phyloP scores from a whole-genome alignment of 2,888 invertebrate genomes.

The Trichogramma evanescens region DNA sequence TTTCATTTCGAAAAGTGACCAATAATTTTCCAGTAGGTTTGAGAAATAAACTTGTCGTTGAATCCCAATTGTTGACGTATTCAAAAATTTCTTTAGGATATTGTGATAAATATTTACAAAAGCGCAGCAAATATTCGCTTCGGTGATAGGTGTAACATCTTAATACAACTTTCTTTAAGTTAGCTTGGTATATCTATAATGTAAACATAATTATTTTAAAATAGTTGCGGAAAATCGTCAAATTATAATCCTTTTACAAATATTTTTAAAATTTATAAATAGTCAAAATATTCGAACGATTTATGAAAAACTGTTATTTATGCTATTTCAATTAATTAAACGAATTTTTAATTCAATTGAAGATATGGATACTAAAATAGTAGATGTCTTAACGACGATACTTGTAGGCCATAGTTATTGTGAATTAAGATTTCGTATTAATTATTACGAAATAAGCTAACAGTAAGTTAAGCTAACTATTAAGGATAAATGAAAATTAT shows the following conservation, averaged over 20 bases:
- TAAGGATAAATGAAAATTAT: too few relatives aligned
- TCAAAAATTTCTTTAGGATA: conserved; percentile 59
- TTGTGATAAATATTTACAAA: conserved; percentile 63
- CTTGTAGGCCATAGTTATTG: too few relatives aligned
- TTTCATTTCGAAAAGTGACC: conserved; percentile 71
- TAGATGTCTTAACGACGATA: too few relatives aligned
- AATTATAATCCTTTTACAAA: neutral
- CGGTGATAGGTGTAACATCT: conserved; percentile 67
- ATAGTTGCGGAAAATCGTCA: neutral
- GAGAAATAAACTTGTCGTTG: conserved; percentile 66
- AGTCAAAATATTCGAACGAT: neutral
- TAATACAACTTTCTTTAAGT: conserved; percentile 60
- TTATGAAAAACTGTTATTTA: too few relatives aligned
- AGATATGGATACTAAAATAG: too few relatives aligned
- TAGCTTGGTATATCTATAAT: conserved; percentile 54
- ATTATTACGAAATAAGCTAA: too few relatives aligned
- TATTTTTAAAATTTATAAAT: neutral
- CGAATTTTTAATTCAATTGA: too few relatives aligned
- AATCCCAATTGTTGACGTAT: conserved; percentile 66
- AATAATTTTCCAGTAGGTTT: conserved; percentile 59
- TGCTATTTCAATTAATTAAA: too few relatives aligned
- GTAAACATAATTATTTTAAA: neutral
- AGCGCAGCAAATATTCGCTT: conserved; percentile 63
- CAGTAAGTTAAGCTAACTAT: too few relatives aligned
- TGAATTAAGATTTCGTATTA: too few relatives aligned